A percentile compares a stretch with the other conserved stretches of the same genome.
phyloP scores from a whole-genome alignment of 2,113 vertebrate species.

The Bufo bufo region DNA sequence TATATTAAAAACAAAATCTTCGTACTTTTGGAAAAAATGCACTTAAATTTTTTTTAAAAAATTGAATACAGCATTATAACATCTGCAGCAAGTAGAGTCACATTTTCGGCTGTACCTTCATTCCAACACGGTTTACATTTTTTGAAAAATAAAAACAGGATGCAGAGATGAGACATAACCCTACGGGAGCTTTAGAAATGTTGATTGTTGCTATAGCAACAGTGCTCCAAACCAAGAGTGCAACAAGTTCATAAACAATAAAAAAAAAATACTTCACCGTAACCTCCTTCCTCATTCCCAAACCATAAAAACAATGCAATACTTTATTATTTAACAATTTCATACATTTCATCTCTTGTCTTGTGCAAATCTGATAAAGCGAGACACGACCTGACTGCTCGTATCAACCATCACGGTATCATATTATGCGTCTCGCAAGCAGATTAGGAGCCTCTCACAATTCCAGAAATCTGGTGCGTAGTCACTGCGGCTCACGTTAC shows the following conservation, averaged over 20 bases:
- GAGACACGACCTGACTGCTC: not conserved
- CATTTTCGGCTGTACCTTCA: not conserved
- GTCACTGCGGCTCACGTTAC: not conserved
- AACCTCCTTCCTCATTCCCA: too few species aligned
- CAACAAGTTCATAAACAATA: not conserved
- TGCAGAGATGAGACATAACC: too few species aligned
- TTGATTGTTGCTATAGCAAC: constrained; percentile 9
- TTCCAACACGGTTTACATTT: not conserved
- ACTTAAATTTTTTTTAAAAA: too few species aligned
- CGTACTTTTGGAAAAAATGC: not conserved
- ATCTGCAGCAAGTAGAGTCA: not conserved
- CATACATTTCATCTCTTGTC: too few species aligned
- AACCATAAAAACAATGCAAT: not conserved
- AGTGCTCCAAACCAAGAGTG: not conserved
- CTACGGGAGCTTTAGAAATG: not conserved
- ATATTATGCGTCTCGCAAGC: not conserved
- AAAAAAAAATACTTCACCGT: constrained; percentile 10
- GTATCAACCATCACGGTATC: not conserved
- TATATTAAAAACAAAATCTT: not conserved
- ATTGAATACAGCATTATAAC: not conserved
- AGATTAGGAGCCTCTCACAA: not conserved
- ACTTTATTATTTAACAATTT: not conserved
- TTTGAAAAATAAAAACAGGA: not conserved
- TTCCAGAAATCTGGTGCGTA: not conserved
- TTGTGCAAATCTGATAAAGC: not conserved